Percentiles rank a stretch among this genome's conserved stretches.
These are phyloP conservation scores for Ondatra zibethicus DNA, from an alignment of 2,113 vertebrate genomes.

Conservation along the genomic window DNA sequence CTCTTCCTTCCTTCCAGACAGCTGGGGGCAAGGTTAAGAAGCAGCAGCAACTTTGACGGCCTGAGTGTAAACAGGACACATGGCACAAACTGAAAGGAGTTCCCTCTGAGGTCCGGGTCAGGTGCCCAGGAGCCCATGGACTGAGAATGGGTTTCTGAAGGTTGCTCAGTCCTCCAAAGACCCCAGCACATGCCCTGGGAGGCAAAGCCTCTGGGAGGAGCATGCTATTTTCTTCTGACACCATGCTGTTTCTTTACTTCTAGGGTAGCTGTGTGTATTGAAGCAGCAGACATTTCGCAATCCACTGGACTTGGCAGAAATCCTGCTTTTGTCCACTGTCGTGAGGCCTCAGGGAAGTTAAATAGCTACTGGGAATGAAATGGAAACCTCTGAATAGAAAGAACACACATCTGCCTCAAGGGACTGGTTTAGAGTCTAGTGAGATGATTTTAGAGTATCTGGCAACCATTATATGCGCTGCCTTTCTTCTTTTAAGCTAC, in stretches of 20 bases:
- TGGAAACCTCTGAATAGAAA: background rate
- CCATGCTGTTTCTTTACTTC: background rate
- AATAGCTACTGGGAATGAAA: background rate
- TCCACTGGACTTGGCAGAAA: background rate
- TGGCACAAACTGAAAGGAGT: rapidly evolving
- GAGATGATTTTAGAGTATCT: background rate
- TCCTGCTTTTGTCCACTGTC: background rate
- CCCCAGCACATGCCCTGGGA: background rate
- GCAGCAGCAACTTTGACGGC: background rate
- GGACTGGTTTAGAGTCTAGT: background rate
- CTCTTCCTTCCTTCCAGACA: background rate
- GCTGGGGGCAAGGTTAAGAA: background rate
- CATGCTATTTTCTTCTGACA: background rate
- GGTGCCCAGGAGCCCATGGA: background rate
- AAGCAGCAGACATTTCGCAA: background rate
- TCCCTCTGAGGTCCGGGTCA: background rate
- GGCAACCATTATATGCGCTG: background rate
- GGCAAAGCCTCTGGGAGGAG: background rate
- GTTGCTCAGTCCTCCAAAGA: background rate
- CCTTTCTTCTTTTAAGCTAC: background rate
- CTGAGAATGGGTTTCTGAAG: background rate
- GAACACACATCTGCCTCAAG: background rate
- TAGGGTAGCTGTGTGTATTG: background rate
- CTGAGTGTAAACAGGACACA: background rate
- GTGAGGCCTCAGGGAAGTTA: background rate